phyloP scores from a whole-genome alignment of 1,140 invertebrate species.

The Ectropis grisescens region DNA sequence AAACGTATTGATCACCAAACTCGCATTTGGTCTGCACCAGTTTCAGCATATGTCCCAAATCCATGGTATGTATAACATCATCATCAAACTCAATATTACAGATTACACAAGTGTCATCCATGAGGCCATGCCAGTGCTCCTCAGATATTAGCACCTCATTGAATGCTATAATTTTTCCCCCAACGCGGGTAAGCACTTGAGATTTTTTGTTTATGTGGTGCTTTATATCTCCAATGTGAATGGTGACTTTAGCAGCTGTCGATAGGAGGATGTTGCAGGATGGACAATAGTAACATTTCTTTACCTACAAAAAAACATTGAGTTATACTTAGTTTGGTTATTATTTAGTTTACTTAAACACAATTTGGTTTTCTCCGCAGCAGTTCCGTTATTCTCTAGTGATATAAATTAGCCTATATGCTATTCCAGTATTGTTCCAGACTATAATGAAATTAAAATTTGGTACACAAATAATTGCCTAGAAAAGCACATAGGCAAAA shows the following conservation, averaged over 20 bases:
- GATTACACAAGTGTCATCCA: slow-evolving; percentile 13
- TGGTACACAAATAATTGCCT: slow-evolving; percentile 1
- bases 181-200: slow-evolving; percentile 1
- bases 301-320: slow-evolving; percentile 14
- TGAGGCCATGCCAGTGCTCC: slow-evolving; percentile 16
- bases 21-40: slow-evolving; percentile 13
- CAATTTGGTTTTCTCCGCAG: no score
- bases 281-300: slow-evolving; percentile 22
- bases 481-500: no score
- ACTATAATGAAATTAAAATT: no score
- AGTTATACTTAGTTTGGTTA: no score
- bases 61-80: slow-evolving; percentile 11
- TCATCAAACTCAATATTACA: slow-evolving; percentile 20
- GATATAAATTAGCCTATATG: no score
- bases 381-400: not conserved
- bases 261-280: slow-evolving; percentile 17
- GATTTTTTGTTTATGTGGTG: slow-evolving; percentile 9
- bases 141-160: slow-evolving; percentile 10
- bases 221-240: slow-evolving; percentile 12
- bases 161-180: slow-evolving; percentile 11
- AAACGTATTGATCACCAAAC: slow-evolving; percentile 9
- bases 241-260: slow-evolving; percentile 11
- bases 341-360: no score
- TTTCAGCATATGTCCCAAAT: slow-evolving; percentile 14
- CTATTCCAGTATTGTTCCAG: no score